These are phyloP conservation scores for Eidolon helvum DNA, from an alignment of 2,113 vertebrate genomes.

Conservation along the genomic window DNA sequence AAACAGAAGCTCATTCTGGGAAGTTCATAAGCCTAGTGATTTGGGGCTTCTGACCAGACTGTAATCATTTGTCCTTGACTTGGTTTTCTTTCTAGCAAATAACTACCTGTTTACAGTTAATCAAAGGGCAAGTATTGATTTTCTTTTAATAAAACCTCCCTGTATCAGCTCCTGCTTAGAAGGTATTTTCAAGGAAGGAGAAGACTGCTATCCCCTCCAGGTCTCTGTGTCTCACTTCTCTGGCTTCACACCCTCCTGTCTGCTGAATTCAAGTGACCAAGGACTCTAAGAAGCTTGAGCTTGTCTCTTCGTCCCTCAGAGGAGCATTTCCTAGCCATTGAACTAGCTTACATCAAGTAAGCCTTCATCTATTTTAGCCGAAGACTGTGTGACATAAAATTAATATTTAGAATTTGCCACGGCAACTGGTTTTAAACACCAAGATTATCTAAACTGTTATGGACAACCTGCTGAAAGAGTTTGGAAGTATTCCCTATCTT, in stretches of 20 bases:
- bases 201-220: too few relatives aligned
- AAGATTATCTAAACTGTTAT: not conserved
- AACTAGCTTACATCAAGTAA: not conserved
- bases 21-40: not conserved
- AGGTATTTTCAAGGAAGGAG: not conserved
- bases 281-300: not conserved
- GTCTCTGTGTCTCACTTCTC: not conserved
- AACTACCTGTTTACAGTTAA: not conserved
- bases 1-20: not conserved
- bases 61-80: not conserved
- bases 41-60: not conserved
- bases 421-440: not conserved
- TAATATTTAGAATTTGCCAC: conserved; percentile 24
- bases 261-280: not conserved
- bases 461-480: not conserved
- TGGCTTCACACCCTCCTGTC: not conserved
- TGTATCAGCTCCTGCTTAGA: not conserved
- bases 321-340: not conserved
- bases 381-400: not conserved
- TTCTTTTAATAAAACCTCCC: not conserved
- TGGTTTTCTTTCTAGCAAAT: not conserved
- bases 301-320: not conserved
- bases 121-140: not conserved
- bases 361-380: not conserved
- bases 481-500: not conserved